phyloP scores from a whole-genome alignment of 1,140 invertebrate genomes.

The Drosophila navojoa region DNA sequence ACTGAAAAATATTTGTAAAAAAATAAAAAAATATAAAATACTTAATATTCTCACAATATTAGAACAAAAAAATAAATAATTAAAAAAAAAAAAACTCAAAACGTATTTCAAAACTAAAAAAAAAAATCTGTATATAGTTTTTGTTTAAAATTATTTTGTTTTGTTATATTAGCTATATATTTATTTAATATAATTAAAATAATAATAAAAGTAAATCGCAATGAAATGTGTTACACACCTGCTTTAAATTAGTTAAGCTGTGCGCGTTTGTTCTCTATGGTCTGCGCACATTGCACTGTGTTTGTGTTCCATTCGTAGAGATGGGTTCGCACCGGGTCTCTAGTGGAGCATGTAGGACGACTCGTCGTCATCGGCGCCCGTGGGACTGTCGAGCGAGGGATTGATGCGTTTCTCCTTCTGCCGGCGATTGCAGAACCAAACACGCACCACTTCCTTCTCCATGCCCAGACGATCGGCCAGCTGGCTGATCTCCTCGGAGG shows the following conservation, averaged over 20 bases:
- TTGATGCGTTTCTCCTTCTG: slow-evolving; percentile 96
- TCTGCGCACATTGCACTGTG: slow-evolving; percentile 65
- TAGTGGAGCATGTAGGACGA: slow-evolving; percentile 78
- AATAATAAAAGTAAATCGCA: too few relatives aligned
- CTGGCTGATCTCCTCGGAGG: slow-evolving; percentile 96
- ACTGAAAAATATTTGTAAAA: too few relatives aligned
- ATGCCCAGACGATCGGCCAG: slow-evolving; percentile 96
- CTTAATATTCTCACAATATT: too few relatives aligned
- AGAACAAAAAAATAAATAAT: too few relatives aligned
- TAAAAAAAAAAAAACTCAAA: too few relatives aligned
- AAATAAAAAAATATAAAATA: background rate
- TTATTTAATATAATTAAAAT: too few relatives aligned
- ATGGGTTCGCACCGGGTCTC: background rate
- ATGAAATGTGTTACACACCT: slow-evolving; percentile 42
- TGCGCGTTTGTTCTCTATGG: slow-evolving; percentile 15
- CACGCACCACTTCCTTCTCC: slow-evolving; percentile 98
- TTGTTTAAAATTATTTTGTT: too few relatives aligned
- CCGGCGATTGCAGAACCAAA: slow-evolving; percentile 98
- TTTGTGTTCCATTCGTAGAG: slow-evolving; percentile 44
- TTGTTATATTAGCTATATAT: too few relatives aligned
- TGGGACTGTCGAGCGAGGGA: slow-evolving; percentile 85
- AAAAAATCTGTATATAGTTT: too few relatives aligned
- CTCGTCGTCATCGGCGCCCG: slow-evolving; percentile 75
- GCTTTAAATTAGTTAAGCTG: slow-evolving; percentile 51
- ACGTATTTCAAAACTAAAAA: too few relatives aligned